Conservation (phyloP, 2,797 vertebrate genomes). For the Cichlasoma orientale region DNA sequence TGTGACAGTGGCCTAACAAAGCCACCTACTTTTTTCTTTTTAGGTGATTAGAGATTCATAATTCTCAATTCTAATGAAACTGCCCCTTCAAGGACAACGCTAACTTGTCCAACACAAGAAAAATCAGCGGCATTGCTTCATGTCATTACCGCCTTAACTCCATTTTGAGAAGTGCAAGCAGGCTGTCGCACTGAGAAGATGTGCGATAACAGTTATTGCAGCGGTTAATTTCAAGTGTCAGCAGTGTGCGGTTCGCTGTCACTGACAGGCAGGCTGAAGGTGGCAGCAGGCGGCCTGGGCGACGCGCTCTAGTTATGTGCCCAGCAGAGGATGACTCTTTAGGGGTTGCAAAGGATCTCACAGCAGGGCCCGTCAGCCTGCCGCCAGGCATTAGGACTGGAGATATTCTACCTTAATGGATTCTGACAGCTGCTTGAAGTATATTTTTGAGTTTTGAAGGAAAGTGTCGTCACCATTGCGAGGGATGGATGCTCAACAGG, state of each 20-base stretch:
- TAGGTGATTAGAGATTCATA: neutral
- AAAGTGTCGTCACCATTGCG: neutral
- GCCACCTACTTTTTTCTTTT: neutral
- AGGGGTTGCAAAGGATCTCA: constrained; percentile 27
- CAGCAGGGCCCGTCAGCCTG: constrained; percentile 42
- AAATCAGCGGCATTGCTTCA: neutral
- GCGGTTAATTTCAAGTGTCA: constrained; percentile 44
- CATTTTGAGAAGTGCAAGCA: constrained; percentile 2
- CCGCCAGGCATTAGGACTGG: constrained; percentile 9
- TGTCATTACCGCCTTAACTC: neutral
- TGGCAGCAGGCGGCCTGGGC: constrained; percentile 5
- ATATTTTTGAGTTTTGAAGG: constrained; percentile 22
- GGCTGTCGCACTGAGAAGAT: neutral
- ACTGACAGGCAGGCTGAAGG: constrained; percentile 15
- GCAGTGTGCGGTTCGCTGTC: constrained; percentile 22
- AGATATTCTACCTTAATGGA: constrained; percentile 44
- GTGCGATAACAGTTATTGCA: constrained; percentile 36
- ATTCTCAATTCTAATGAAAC: neutral
- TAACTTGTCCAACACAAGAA: neutral
- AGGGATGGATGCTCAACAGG: constrained; percentile 28
- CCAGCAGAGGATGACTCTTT: constrained; percentile 54
- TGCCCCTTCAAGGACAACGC: neutral
- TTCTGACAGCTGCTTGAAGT: constrained; percentile 50
- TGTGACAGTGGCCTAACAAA: constrained; percentile 5
- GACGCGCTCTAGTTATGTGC: constrained; percentile 40